Conservation (phyloP, 2,797 vertebrate genomes). For the Momotus momota region DNA sequence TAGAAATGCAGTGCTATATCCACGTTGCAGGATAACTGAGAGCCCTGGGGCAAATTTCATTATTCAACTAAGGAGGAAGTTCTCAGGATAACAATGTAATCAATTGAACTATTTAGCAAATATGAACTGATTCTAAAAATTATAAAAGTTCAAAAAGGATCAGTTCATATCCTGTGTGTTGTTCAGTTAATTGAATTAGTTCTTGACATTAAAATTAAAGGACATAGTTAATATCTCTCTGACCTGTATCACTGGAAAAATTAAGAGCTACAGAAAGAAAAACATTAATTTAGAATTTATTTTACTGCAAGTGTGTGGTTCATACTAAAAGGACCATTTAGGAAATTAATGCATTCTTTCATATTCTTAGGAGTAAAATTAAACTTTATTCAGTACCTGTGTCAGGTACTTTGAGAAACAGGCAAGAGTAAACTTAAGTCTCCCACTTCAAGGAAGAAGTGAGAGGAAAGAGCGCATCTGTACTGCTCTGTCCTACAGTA, state of each 20-base stretch:
- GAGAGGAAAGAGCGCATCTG: background rate
- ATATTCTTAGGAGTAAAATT: background rate
- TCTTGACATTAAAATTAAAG: conserved; percentile 58
- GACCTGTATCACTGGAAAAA: conserved; percentile 47
- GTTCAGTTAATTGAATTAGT: conserved; percentile 28
- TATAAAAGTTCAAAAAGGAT: background rate
- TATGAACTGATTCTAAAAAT: background rate
- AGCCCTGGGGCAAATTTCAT: background rate
- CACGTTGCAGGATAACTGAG: background rate
- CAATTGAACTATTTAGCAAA: background rate
- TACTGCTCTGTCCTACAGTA: background rate
- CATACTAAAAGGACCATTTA: background rate
- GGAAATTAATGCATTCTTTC: background rate
- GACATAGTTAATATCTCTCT: conserved; percentile 49
- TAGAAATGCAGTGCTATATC: background rate
- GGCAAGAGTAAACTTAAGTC: background rate
- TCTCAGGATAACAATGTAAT: background rate
- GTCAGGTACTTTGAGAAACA: background rate
- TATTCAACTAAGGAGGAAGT: background rate
- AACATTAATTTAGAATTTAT: conserved; percentile 65
- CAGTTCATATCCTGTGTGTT: background rate
- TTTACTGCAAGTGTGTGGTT: conserved; percentile 27
- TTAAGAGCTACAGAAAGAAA: conserved; percentile 56
- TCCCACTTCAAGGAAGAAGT: background rate
- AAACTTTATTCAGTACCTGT: background rate